These are phyloP conservation scores for Listrodromus nycthemerus DNA, from an alignment of 2,888 invertebrate species.

Conservation along the genomic window DNA sequence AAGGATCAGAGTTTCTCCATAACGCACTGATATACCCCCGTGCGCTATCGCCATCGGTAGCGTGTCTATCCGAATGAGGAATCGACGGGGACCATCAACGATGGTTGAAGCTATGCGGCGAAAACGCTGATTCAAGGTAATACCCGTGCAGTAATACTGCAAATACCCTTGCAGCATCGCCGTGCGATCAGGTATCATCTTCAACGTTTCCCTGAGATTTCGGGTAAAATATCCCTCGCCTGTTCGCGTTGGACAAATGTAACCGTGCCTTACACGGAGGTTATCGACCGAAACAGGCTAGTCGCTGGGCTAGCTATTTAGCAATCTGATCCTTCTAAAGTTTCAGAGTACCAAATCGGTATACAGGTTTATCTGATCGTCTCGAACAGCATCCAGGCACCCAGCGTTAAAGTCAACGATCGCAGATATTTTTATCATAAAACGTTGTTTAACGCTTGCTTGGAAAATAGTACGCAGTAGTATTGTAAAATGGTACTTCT, in stretches of 20 bases:
- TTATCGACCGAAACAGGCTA: neutral
- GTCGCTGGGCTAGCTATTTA: neutral
- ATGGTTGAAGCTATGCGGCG: slow-evolving; percentile 10
- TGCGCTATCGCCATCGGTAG: slow-evolving; percentile 23
- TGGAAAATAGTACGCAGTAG: neutral
- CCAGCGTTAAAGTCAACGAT: slow-evolving; percentile 12
- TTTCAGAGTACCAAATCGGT: slow-evolving; percentile 19
- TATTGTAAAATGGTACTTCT: neutral
- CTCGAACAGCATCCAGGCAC: neutral
- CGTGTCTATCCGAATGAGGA: slow-evolving; percentile 76
- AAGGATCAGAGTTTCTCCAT: slow-evolving; percentile 53
- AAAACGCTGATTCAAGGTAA: slow-evolving; percentile 41
- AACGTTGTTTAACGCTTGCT: too few relatives aligned
- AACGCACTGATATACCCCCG: slow-evolving; percentile 43
- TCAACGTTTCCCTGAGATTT: neutral
- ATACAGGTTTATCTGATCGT: slow-evolving; percentile 15
- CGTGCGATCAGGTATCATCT: neutral
- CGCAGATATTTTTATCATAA: neutral
- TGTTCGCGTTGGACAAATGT: slow-evolving; percentile 2
- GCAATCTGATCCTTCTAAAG: slow-evolving; percentile 32
- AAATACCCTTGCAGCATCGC: slow-evolving; percentile 19
- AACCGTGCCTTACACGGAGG: neutral
- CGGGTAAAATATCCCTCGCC: neutral
- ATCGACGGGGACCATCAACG: slow-evolving; percentile 75
- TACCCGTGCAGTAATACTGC: slow-evolving; percentile 12